Conservation (phyloP, 2,113 vertebrate species). For the Dascyllus trimaculatus region DNA sequence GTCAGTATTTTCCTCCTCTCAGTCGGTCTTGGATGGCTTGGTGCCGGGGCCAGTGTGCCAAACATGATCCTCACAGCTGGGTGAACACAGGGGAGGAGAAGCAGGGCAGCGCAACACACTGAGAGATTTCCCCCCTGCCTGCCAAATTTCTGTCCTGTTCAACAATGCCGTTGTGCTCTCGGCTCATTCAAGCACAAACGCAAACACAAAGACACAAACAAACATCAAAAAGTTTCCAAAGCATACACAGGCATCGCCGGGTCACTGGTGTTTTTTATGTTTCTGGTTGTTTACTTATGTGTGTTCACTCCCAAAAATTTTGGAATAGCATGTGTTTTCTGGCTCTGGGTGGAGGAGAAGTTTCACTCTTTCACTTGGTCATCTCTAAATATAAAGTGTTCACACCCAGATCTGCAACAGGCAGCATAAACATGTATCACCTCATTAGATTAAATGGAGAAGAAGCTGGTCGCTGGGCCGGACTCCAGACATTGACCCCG, state of each 20-base stretch:
- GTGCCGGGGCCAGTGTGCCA: constrained; percentile 55
- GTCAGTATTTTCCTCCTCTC: constrained; percentile 51
- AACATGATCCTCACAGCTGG: constrained; percentile 70
- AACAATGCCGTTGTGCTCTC: constrained; percentile 55
- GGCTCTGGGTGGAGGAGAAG: background rate
- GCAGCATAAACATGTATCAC: constrained; percentile 61
- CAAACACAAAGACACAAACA: constrained; percentile 53
- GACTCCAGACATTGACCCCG: constrained; percentile 60
- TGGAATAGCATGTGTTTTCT: background rate
- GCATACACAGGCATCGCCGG: constrained; percentile 8
- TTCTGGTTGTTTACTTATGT: constrained; percentile 6
- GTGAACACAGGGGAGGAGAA: constrained; percentile 63
- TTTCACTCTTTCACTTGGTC: constrained; percentile 45
- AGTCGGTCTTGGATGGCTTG: constrained; percentile 36
- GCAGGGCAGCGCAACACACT: constrained; percentile 31
- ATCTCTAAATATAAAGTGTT: constrained; percentile 36
- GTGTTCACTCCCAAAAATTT: background rate
- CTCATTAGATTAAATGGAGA: constrained; percentile 66
- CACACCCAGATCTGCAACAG: constrained; percentile 23
- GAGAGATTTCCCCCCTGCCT: constrained; percentile 18
- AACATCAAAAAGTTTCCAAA: constrained; percentile 38
- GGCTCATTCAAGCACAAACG: constrained; percentile 53
- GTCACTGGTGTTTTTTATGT: constrained; percentile 14
- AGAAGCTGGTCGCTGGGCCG: constrained; percentile 60
- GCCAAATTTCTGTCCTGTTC: constrained; percentile 66